Conservation (phyloP, 2,797 vertebrate genomes). For the Enteromius trimaculatus region DNA sequence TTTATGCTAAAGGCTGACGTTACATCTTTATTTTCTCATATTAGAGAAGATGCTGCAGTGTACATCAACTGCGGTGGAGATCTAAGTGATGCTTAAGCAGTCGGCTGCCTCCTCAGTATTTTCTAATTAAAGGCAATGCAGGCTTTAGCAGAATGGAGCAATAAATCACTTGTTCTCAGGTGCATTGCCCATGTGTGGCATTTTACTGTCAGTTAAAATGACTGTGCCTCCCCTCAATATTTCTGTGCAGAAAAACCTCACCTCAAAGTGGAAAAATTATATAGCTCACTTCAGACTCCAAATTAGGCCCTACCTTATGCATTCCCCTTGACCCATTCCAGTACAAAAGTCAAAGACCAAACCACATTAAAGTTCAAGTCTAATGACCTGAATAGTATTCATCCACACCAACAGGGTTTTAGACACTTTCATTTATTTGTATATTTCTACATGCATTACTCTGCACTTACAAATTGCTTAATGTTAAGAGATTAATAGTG, state of each 20-base stretch:
- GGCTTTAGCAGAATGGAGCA: constrained; percentile 74
- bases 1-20: constrained; percentile 40
- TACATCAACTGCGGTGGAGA: constrained; percentile 68
- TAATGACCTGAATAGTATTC: background rate
- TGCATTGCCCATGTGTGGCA: constrained; percentile 74
- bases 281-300: constrained; percentile 14
- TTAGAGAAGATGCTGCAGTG: constrained; percentile 65
- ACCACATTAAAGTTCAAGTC: background rate
- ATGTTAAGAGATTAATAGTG: background rate
- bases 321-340: background rate
- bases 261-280: background rate
- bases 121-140: constrained; percentile 83
- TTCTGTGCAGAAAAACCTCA: constrained; percentile 53
- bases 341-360: background rate
- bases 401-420: background rate
- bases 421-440: no score
- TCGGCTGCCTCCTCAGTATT: constrained; percentile 78
- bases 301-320: background rate
- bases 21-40: constrained; percentile 61
- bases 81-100: constrained; percentile 75
- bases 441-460: background rate
- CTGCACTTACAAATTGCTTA: no score
- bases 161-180: constrained; percentile 83
- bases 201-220: constrained; percentile 75
- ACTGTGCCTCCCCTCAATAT: constrained; percentile 72